Evolutionary conservation across 2,797 vertebrate genomes (phyloP), one percentile per base, ranked within the genome.

Genomic region (Fundulus diaphanus): DNA sequence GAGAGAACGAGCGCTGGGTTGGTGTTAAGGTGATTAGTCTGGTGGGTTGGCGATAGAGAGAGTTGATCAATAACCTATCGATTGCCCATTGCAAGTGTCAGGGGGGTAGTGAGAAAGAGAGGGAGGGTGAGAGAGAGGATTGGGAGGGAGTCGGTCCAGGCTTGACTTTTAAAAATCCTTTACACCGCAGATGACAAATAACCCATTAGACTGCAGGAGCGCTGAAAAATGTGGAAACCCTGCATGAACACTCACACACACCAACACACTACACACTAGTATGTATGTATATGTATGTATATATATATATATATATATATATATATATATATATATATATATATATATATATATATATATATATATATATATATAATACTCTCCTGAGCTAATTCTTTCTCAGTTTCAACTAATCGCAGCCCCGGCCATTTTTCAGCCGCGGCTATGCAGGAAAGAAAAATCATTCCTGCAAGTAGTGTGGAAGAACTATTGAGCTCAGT

Each of bases 111-210:
- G 94, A 89, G 94, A 93, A 93, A 91, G 90, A 89, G 91, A 88
- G 87, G 88, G 82, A 77, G 90, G 83, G 90, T 74, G 88, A 89
- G 87, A 88, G 92, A 90, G 87, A 86, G 91, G 90, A 92, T 91
- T 88, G 89, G 88, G 89, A 92, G 87, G 90, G 90, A 91, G 92
- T 91, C 87, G 82, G 92, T 88, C 89, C 90, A 90, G 88, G 94
- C 94, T 95, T 96, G 95, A 96, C 95, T 96, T 95, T 95, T 95
- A 95, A 95, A 96, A 95, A 96, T 96, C 95, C 94, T 96, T 96
- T 95, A 95, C 94, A 95, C 93, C 91, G 90, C 92, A 92, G 94
- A 95, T 95, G 95, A 96, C 94, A 96, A 96, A 96, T 95, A 96
- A 95, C 94, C 93, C 93, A 91, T 94, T 93, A 92, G 92, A 94